Base-by-base conservation (phyloP, 2,797 vertebrate genomes). In the Anguilla megastoma region DNA sequence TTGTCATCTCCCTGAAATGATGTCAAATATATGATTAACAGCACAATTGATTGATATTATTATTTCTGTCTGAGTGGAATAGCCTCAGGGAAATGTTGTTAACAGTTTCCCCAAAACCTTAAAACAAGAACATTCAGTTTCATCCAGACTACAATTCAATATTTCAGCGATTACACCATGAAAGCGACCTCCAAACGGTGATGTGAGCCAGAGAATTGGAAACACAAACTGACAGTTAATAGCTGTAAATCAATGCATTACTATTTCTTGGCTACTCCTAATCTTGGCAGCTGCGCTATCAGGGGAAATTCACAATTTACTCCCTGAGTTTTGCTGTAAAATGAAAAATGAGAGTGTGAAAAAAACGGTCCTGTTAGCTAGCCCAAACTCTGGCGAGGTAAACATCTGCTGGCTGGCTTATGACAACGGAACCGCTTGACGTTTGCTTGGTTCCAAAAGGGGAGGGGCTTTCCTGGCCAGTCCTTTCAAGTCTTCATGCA, bases 401-500 rank as follows among this genome's bases (percentile, higher is more conserved):
- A 84, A 89, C 76, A 45, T 89, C 82, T 36, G 66, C 36, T 87
- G 88, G 48, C 76, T 71, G 80, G 86, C 52, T 76, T 85, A 60
- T 83, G 76, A 87, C 86, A 87, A 87, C 58, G 82, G 66, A 60
- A 87, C 66, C 54, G 52, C 30, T 76, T 33, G 50, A 58, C 86
- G 45, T 86, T 89, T 36, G 63, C 30, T 36, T 41, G 69, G 85
- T 60, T 85, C 33, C 30, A 84, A n/a, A 80, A 66, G 56, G 52
- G 83, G 50, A 27, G 74, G 69, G 4, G 18, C 74, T 48, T 80
- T 74, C 30, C 63, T 89, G 74, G 79, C 85, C 85, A 45, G 63
- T 66, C 45, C 82, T 86, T 71, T 89, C 80, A 89, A 80, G 71
- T 82, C 79, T 52, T 79, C 88, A 87, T 76, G 83, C 86, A 80